Evolutionary conservation across 1,140 invertebrate species (phyloP), one percentile per base, ranked within the genome.

Genomic region (Bombus confusus): DNA sequence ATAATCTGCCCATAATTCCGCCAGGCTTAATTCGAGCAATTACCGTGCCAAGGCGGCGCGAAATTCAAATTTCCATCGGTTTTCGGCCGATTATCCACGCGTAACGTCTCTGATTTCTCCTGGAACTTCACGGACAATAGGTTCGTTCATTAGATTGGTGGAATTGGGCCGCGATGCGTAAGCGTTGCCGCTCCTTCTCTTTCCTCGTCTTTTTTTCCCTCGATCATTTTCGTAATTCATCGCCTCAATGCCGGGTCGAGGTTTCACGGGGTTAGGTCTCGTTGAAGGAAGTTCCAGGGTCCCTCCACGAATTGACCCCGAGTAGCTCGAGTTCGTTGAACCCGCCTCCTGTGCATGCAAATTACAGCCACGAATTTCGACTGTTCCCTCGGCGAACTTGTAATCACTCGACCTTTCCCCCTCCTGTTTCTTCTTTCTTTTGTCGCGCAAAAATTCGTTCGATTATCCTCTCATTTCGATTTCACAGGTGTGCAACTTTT

Each of bases 231-330:
- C 64, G 37, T 74, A 78, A 74, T 80, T 86, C 79, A 83, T 88
- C 78, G 80, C 59, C 78, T 88, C 86, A 88, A 82, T 86, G 84
- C 80, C 87, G 74, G 72, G 74, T 81, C 73, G 89, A 85, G 87
- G 88, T 85, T 78, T 59, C 78, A 5, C 72, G 74, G 82, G 88
- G 88, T 90, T 87, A 90, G 90, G 86, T 90, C 88, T 78, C 81
- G 77, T 52, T 80, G 88, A 90, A 90, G 77, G 78, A 90, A 90
- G 88, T 87, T 83, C 80, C 79, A 87, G 83, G 82, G 86, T 47
- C 66, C 59, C 85, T 41, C 64, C 41, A 12, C 88, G 66, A 90
- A 90, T 90, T 90, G 90, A 90, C 88, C 88, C 81, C 66, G 81
- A 1, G 47, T n/a, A 43, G 31, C n/a, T 34, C n/a, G 80, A 74